A percentile compares a stretch with the other conserved stretches of the same genome.
phyloP scores from a whole-genome alignment of 2,113 vertebrate species.

The Engystomops pustulosus region DNA sequence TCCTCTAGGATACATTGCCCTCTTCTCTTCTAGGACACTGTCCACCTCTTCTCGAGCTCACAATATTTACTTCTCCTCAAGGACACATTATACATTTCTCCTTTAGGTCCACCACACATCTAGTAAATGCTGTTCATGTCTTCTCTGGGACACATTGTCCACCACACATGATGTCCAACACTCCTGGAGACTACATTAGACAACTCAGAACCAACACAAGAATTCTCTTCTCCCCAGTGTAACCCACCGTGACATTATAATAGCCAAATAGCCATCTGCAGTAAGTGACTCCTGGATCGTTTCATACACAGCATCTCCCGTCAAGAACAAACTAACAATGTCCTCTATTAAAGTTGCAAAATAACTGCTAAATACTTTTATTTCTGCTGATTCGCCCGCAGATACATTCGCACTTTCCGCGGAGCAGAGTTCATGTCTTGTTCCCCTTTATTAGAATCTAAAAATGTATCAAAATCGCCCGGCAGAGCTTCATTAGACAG shows the following conservation, averaged over 20 bases:
- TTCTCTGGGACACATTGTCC: not conserved
- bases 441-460: conserved; percentile 43
- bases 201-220: not conserved
- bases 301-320: conserved; percentile 23
- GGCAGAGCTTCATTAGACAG: conserved; percentile 52
- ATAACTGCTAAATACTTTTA: conserved; percentile 46
- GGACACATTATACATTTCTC: not conserved
- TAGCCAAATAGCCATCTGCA: not conserved
- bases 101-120: not conserved
- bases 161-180: not conserved
- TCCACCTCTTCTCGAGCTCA: not conserved
- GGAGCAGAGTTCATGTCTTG: conserved; percentile 40
- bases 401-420: conserved; percentile 36
- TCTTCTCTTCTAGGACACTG: not conserved
- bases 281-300: not conserved
- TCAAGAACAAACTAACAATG: conserved; percentile 28
- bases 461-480: conserved; percentile 48
- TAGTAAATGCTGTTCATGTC: not conserved
- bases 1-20: not conserved
- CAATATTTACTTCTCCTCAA: not conserved
- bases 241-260: not conserved
- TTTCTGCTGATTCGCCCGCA: conserved; percentile 13
- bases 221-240: not conserved
- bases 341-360: conserved; percentile 27
- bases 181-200: not conserved